phyloP scores from a whole-genome alignment of 2,797 vertebrate species.

The Anas bahamensis region DNA sequence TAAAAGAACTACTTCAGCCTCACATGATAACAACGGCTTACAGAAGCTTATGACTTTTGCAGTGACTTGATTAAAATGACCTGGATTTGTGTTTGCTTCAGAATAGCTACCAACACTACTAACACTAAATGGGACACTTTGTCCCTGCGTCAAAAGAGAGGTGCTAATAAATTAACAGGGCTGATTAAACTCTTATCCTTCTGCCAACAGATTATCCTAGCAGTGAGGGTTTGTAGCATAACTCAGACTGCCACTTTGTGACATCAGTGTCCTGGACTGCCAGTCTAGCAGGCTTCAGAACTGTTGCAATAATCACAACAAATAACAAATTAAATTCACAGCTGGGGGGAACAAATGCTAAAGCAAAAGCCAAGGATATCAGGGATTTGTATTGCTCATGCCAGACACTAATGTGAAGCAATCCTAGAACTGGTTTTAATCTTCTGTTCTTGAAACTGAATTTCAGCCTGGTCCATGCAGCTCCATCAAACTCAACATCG shows the following conservation, averaged over 20 bases:
- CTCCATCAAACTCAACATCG: neutral
- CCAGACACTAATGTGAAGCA: neutral
- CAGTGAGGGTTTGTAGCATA: neutral
- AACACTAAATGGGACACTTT: neutral
- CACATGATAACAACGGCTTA: neutral
- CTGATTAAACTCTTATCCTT: neutral
- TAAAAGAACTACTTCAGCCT: neutral
- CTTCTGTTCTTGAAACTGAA: neutral
- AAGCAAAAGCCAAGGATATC: neutral
- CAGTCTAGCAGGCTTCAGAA: neutral
- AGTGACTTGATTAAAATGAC: neutral
- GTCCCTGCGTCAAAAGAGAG: neutral
- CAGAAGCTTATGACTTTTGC: neutral
- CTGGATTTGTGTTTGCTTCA: neutral
- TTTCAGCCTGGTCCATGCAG: neutral
- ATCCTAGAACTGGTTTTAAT: neutral
- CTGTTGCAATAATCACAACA: neutral
- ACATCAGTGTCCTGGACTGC: neutral
- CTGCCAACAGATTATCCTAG: neutral
- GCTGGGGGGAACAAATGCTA: neutral
- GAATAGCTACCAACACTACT: neutral
- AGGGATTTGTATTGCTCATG: neutral
- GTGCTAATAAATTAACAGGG: neutral
- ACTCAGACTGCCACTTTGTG: neutral
- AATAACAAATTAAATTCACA: neutral